A percentile compares a stretch with the other conserved stretches of the same genome.
phyloP scores from a whole-genome alignment of 2,113 vertebrate species.

The Eira barbara region DNA sequence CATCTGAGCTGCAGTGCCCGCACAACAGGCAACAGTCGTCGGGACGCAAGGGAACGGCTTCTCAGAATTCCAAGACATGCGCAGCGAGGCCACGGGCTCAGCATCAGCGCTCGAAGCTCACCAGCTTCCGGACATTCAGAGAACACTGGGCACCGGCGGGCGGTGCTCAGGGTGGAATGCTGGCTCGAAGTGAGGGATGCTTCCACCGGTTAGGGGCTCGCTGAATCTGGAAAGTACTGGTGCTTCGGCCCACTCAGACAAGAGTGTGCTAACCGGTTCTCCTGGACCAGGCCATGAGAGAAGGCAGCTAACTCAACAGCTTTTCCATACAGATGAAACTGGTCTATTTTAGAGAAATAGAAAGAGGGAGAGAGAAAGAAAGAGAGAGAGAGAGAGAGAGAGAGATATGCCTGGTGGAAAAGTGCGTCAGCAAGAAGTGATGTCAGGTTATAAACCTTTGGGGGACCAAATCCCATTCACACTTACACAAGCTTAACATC shows the following conservation, averaged over 20 bases:
- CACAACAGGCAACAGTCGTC: background rate
- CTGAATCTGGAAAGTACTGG: background rate
- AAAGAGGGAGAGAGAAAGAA: background rate
- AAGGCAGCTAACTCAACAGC: background rate
- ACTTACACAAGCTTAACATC: background rate
- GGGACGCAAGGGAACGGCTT: fast-evolving
- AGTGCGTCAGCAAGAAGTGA: background rate
- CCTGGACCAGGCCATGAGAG: background rate
- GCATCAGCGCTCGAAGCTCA: background rate
- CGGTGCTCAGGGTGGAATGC: fast-evolving
- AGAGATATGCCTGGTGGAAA: background rate
- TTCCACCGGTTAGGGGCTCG: background rate
- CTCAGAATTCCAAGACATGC: background rate
- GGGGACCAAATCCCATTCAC: background rate
- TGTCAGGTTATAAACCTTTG: background rate
- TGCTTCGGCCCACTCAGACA: background rate
- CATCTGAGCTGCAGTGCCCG: fast-evolving
- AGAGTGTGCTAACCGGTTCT: background rate
- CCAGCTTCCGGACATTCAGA: fast-evolving
- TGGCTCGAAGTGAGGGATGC: fast-evolving
- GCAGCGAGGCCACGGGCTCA: fast-evolving
- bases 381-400: fast-evolving
- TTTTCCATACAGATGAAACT: background rate
- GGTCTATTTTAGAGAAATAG: background rate
- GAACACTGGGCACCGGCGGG: fast-evolving